phyloP scores from a whole-genome alignment of 2,797 vertebrate genomes.

The Eurystomus glaucurus region DNA sequence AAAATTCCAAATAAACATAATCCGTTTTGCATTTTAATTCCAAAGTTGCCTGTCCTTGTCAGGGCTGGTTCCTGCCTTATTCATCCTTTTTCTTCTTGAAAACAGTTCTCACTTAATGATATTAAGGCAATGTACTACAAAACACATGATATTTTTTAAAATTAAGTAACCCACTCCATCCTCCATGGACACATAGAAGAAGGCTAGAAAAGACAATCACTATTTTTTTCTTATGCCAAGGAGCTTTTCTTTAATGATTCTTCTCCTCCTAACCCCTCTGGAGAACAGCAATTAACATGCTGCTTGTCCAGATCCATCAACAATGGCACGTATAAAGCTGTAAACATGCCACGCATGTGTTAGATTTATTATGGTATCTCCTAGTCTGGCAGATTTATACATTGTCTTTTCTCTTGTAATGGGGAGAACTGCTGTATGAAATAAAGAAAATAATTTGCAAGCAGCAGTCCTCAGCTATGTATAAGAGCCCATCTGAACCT shows the following conservation, averaged over 20 bases:
- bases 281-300: slow-evolving; percentile 48
- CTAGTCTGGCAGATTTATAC: slow-evolving; percentile 1
- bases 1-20: slow-evolving; percentile 64
- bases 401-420: neutral
- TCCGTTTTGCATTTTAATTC: slow-evolving; percentile 61
- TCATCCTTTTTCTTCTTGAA: neutral
- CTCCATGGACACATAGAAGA: neutral
- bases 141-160: neutral
- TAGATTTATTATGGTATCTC: slow-evolving; percentile 29
- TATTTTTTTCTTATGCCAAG: slow-evolving; percentile 34
- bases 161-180: neutral
- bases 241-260: slow-evolving; percentile 30
- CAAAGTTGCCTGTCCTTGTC: neutral
- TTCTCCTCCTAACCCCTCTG: slow-evolving; percentile 24
- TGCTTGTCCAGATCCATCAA: slow-evolving; percentile 59
- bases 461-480: neutral
- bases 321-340: neutral
- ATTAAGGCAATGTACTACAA: neutral
- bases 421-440: neutral
- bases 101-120: neutral
- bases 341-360: neutral
- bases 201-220: neutral
- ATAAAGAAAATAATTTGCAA: slow-evolving; percentile 24
- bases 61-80: neutral
- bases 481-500: neutral